phyloP scores from a whole-genome alignment of 2,113 vertebrate genomes.

The Oreotrochilus melanogaster region DNA sequence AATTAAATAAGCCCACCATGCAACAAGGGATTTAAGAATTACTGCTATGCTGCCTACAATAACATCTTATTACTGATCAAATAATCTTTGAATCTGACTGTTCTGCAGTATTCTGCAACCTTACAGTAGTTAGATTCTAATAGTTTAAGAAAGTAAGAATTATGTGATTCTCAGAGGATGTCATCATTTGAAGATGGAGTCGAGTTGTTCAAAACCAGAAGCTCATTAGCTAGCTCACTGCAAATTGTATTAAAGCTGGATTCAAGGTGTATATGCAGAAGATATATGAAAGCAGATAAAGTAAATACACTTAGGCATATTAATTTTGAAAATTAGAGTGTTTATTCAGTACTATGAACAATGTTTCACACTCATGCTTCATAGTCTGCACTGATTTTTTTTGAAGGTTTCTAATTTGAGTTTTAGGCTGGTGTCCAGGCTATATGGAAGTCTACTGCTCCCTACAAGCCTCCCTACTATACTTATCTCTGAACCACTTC shows the following conservation, averaged over 20 bases:
- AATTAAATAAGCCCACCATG: slow-evolving; percentile 70
- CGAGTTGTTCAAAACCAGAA: slow-evolving; percentile 72
- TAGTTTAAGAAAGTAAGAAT: slow-evolving; percentile 25
- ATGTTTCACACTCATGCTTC: background rate
- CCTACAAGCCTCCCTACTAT: background rate
- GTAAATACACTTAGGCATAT: background rate
- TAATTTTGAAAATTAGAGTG: background rate
- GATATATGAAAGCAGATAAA: background rate
- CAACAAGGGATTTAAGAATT: slow-evolving; percentile 58
- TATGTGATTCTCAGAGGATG: slow-evolving; percentile 33
- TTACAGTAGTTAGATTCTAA: slow-evolving; percentile 46
- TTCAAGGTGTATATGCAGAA: background rate
- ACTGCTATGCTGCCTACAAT: slow-evolving; percentile 52
- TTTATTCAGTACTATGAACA: background rate
- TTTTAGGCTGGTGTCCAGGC: background rate
- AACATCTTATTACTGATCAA: slow-evolving; percentile 68
- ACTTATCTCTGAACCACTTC: background rate
- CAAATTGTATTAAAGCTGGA: background rate
- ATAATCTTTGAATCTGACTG: slow-evolving; percentile 63
- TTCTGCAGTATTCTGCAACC: slow-evolving; percentile 43
- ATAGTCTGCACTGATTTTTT: background rate
- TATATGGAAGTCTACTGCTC: background rate
- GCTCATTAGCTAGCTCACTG: slow-evolving; percentile 30
- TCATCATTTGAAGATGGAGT: slow-evolving; percentile 65
- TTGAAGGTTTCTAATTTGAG: background rate